Evolutionary conservation across 2,113 vertebrate species (phyloP), one percentile per base, ranked within the genome.

Genomic region (Scolopax mira): DNA sequence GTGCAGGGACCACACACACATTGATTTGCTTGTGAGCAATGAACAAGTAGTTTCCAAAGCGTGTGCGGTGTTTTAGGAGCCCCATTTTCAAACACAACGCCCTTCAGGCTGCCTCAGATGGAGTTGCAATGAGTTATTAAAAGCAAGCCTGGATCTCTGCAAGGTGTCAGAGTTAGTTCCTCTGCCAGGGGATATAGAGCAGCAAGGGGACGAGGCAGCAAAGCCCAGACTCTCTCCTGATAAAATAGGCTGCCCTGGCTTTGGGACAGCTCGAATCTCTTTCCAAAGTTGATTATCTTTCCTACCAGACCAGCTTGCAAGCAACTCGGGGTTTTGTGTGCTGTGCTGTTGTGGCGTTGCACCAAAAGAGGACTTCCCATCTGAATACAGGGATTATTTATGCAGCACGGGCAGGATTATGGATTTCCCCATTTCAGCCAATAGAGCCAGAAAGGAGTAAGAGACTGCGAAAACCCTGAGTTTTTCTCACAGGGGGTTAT

Each of bases 21-120:
- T 12, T 0, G 0, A 18, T 80, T 65, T 48, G 46, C 25, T 85
- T 1, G 1, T 42, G 35, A 64, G 39, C 3, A 0, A 18, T 44
- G 65, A 79, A 31, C 2, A 37, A 65, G 18, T 24, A 37, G 30
- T 58, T 91, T 66, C 27, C 60, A 42, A 62, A 83, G 54, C 23
- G 19, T 37, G 83, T 39, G 24, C 16, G n/a, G 21, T 52, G 31
- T 22, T 88, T 83, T 65, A n/a, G 35, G 88, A 86, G 39, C 35
- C 46, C 42, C 0, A 0, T 37, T 82, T 85, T 46, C 87, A 73
- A 57, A 41, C 61, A 41, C 24, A 10, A 4, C 3, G 3, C 33
- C 28, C n/a, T 69, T 70, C 62, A 39, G 87, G 44, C 49, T 78
- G 41, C 51, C 60, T 74, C 1, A 0, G 46, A 10, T 71, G 67